phyloP scores from a whole-genome alignment of 2,797 vertebrate genomes.

The Linurgus olivaceus region DNA sequence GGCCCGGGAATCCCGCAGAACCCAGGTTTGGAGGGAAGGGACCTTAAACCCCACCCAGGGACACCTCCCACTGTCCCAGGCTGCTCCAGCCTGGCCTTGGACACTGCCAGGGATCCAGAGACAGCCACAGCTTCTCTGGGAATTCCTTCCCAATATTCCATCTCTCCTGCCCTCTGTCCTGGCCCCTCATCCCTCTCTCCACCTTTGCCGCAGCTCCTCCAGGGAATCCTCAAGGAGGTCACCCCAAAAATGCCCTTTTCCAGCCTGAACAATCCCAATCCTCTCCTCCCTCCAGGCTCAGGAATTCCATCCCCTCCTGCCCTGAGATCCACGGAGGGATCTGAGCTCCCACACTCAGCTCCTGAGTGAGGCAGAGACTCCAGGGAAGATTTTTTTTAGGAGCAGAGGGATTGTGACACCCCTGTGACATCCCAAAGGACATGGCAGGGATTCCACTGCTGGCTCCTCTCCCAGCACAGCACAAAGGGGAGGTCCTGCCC shows the following conservation, averaged over 20 bases:
- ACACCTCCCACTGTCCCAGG: not conserved
- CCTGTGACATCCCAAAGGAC: not conserved
- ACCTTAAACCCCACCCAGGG: not conserved
- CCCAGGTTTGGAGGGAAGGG: not conserved
- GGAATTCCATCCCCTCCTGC: not conserved
- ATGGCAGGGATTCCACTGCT: not conserved
- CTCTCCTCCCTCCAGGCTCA: not conserved
- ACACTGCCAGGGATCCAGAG: not conserved
- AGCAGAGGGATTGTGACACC: not conserved
- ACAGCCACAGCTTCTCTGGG: not conserved
- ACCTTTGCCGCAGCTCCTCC: accelerated
- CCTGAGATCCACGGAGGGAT: not conserved
- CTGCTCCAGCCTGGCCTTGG: not conserved
- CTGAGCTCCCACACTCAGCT: not conserved
- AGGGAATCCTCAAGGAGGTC: not conserved
- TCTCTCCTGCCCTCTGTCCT: not conserved
- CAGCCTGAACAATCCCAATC: not conserved
- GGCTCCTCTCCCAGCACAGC: not conserved
- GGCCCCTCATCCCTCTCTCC: not conserved
- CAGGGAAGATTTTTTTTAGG: not conserved
- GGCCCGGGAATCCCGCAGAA: not conserved
- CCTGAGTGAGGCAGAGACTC: not conserved
- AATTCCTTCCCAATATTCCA: not conserved
- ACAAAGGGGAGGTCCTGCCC: not conserved
- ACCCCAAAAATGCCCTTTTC: not conserved